Conservation (phyloP, 2,888 invertebrate species). For the Emmelina monodactyla region DNA sequence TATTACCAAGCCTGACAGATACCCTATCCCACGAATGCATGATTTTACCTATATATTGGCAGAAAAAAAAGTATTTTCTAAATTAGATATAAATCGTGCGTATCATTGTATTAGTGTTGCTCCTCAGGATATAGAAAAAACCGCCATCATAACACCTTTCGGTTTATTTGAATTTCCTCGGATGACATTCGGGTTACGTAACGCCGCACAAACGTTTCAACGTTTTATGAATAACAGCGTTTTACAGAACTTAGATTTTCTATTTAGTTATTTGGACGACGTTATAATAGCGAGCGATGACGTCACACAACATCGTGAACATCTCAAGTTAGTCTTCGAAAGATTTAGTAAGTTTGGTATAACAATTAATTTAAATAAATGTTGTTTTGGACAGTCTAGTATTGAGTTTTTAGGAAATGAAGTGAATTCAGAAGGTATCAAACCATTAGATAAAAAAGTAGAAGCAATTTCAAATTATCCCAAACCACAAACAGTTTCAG, state of each 20-base stretch:
- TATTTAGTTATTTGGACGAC: constrained; percentile 23
- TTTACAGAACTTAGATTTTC: constrained; percentile 15
- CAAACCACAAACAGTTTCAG: constrained; percentile 10
- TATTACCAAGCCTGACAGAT: constrained; percentile 9
- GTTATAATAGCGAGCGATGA: constrained; percentile 18
- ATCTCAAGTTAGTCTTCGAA: constrained; percentile 1
- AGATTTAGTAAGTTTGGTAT: constrained; percentile 4
- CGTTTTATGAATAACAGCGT: constrained; percentile 17
- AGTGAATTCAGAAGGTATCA: constrained; percentile 4
- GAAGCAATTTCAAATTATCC: constrained; percentile 7
- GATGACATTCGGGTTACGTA: not conserved
- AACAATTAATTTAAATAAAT: constrained; percentile 7
- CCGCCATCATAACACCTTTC: constrained; percentile 15
- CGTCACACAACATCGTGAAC: constrained; percentile 7
- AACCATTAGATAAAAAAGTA: constrained; percentile 2
- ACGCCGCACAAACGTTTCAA: constrained; percentile 20
- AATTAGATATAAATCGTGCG: constrained; percentile 8
- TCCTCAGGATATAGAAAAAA: constrained; percentile 8
- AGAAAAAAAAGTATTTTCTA: constrained; percentile 6
- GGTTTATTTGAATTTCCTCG: not conserved
- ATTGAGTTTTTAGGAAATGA: constrained; percentile 8
- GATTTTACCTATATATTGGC: constrained; percentile 5
- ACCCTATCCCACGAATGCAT: constrained; percentile 7
- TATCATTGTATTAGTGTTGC: constrained; percentile 5
- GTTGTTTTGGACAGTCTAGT: constrained; percentile 4